Evolutionary conservation across 1,140 invertebrate species (phyloP).

Genomic region (Brachionus koreanus): DNA sequence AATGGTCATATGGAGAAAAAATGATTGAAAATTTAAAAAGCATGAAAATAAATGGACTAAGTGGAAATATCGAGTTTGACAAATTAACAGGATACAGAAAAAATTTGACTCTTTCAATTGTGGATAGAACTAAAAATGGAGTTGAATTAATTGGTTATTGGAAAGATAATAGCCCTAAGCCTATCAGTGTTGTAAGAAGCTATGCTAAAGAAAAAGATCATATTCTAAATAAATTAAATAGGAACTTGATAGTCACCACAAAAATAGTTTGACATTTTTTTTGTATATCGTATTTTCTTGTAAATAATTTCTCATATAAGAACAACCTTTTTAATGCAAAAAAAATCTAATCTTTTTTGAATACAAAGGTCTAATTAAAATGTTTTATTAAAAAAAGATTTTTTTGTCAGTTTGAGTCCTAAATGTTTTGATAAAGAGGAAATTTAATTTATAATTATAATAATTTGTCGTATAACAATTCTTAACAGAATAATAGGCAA

Average conservation of each 20-base stretch:
- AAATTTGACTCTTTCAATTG: not conserved
- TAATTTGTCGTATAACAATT: no score
- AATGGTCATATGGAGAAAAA: not conserved
- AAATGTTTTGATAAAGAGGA: no score
- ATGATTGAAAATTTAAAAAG: not conserved
- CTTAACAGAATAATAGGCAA: no score
- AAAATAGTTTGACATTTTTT: constrained; percentile 6
- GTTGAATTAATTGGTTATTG: constrained; percentile 28
- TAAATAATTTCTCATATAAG: no score
- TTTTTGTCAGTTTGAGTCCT: no score
- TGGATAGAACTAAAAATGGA: constrained; percentile 21
- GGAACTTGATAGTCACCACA: not conserved
- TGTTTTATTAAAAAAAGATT: no score
- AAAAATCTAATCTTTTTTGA: no score
- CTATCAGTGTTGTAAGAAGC: not conserved
- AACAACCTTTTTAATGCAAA: no score
- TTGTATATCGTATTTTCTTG: not conserved
- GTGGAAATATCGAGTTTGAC: constrained; percentile 20
- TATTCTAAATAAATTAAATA: constrained; percentile 19
- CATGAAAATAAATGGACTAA: not conserved
- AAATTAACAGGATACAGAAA: not conserved
- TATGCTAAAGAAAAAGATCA: constrained; percentile 38
- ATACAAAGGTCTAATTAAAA: no score
- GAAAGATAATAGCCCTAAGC: not conserved
- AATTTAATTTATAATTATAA: no score